Percentiles rank a stretch among this genome's conserved stretches.
Evolutionary conservation across 1,140 invertebrate genomes (phyloP).

Genomic region (Tetramorium simillimum): DNA sequence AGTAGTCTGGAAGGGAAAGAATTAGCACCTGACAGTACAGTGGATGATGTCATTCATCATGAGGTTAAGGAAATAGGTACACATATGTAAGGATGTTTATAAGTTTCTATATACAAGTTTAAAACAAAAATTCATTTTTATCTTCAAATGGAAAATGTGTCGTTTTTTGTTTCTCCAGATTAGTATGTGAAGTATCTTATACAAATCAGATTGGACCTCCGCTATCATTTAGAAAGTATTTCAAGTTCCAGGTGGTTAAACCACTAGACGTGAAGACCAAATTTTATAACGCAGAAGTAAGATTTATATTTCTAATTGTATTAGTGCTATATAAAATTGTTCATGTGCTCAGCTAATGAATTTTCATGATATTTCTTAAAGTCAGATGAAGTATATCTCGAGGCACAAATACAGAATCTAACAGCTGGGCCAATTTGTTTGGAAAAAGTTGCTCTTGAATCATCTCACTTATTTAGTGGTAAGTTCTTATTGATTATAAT

Average conservation of each 20-base stretch:
- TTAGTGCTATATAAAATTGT: background rate
- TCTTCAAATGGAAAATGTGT: background rate
- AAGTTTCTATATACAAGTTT: background rate
- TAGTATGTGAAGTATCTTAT: constrained; percentile 98
- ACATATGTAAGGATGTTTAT: constrained; percentile 91
- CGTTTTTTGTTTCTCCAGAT: constrained; percentile 86
- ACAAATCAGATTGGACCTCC: constrained; percentile 88
- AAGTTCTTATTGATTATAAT: constrained; percentile 50
- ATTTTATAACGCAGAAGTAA: constrained; percentile 97
- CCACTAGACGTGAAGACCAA: constrained; percentile 99
- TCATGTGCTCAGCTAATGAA: background rate
- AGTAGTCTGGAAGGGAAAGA: constrained; percentile 88
- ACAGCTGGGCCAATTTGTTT: constrained; percentile 95
- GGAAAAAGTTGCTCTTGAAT: constrained; percentile 96
- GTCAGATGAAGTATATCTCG: constrained; percentile 98
- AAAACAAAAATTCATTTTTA: background rate
- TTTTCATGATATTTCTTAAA: constrained; percentile 73
- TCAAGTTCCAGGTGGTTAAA: constrained; percentile 99
- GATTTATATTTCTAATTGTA: constrained; percentile 38
- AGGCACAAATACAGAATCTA: constrained; percentile 98
- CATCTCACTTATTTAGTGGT: constrained; percentile 94
- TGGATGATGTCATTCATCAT: constrained; percentile 98
- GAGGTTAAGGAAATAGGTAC: constrained; percentile 99
- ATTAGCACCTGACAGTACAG: constrained; percentile 93
- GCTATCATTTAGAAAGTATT: constrained; percentile 96